Base-by-base conservation (phyloP, 2,113 vertebrate species). In the Leptobrachium leishanense region DNA sequence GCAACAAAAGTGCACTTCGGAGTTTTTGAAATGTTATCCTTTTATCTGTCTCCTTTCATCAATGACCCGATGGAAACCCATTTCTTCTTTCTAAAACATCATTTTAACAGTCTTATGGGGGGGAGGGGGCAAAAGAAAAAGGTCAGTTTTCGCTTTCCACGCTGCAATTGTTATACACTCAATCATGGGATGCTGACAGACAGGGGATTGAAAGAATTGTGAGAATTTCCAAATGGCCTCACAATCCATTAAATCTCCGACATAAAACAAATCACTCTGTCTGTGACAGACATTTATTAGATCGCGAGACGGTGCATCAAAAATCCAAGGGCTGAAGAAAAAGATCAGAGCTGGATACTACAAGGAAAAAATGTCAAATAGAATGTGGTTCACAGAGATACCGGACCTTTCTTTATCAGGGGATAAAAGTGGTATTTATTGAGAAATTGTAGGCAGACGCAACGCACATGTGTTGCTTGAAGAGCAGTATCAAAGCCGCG, bases 191-290 rank as follows among this genome's bases (percentile, higher is more conserved):
- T 40, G 6, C 12, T 76, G 74, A 76, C 46, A 68, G 75, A 57
- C 57, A 31, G 66, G 46, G 41, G 50, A 7, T n/a, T 69, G 66
- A 43, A 54, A 71, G 42, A 53, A 44, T 5, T 20, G 65, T 63
- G 54, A 59, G 54, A 10, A 68, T 77, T 81, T 64, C 62, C 55
- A 59, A 3, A 59, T 15, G 42, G 6, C 55, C 67, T 67, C 41
- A 11, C 46, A 43, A 40, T 43, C 20, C 46, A 50, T 50, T 50
- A 50, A 50, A 3, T 59, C 55, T 59, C 13, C 1, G 50, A 57
- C 55, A 46, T 55, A 68, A 76, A 43, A 76, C 41, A 64, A 75
- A 75, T 50, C 73, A 65, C 73, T 13, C 41, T 43, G 44, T 62
- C 20, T 31, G 62, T 43, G 43, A 40, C 3, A 1, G 15, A 68